Conservation (phyloP, 2,888 invertebrate species). For the Dexiosoma caninum region DNA sequence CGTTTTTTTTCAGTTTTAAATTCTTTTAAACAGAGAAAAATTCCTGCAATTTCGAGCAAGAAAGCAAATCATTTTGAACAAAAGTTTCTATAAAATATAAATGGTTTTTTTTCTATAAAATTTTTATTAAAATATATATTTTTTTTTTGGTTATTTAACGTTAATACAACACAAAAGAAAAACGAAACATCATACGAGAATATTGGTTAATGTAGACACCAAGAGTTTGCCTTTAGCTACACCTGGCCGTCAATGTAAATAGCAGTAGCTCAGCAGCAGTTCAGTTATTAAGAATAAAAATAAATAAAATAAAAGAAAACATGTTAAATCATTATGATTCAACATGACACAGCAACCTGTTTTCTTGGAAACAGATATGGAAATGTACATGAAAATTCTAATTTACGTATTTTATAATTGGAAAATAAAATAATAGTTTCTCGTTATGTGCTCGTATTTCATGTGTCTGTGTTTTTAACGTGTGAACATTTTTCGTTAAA, state of each 20-base stretch:
- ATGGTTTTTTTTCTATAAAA: slow-evolving; percentile 17
- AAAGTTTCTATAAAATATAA: background rate
- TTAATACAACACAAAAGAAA: background rate
- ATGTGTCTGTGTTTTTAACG: no score
- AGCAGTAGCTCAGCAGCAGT: slow-evolving; percentile 28
- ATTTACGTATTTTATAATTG: slow-evolving; percentile 27
- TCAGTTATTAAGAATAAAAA: slow-evolving; percentile 1
- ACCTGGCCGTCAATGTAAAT: background rate
- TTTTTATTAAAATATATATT: slow-evolving; percentile 11
- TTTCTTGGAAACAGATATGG: background rate
- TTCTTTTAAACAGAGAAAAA: background rate
- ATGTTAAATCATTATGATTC: slow-evolving; percentile 58
- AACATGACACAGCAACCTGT: slow-evolving; percentile 49
- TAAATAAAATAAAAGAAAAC: slow-evolving; percentile 12
- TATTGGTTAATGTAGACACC: background rate
- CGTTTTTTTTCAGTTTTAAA: background rate
- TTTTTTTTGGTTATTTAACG: slow-evolving; percentile 30
- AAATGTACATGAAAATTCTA: slow-evolving; percentile 18
- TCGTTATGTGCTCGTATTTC: no score
- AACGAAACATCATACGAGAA: background rate
- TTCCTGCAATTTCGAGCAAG: background rate
- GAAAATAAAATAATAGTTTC: background rate
- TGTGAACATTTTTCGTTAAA: slow-evolving; percentile 16
- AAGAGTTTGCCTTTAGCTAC: slow-evolving; percentile 17
- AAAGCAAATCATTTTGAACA: background rate